A percentile compares a stretch with the other conserved stretches of the same genome.
Evolutionary conservation across 2,113 vertebrate species (phyloP).

Genomic region (Junco hyemalis): DNA sequence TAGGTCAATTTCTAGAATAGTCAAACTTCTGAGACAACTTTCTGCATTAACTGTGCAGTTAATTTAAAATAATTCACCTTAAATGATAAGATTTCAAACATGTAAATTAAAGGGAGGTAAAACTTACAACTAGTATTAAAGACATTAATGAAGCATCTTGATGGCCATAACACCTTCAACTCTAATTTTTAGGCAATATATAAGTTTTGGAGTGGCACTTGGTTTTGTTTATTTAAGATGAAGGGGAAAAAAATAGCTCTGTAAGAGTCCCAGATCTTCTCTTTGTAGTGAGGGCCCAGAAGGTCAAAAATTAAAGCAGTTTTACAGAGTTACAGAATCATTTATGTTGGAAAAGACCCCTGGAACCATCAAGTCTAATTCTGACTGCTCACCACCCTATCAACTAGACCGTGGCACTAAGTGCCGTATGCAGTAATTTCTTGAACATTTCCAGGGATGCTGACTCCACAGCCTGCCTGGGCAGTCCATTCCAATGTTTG

Average conservation of each 20-base stretch:
- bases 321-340: not conserved
- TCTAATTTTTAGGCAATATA: not conserved
- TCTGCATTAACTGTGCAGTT: not conserved
- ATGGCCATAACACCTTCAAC: not conserved
- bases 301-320: not conserved
- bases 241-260: not conserved
- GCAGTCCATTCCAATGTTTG: not conserved
- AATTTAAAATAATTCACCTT: not conserved
- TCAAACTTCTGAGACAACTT: not conserved
- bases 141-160: not conserved
- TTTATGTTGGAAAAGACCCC: not conserved
- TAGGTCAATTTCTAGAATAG: not conserved
- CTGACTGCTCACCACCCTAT: not conserved
- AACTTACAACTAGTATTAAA: not conserved
- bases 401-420: not conserved
- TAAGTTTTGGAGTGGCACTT: accelerated
- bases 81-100: not conserved
- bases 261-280: not conserved
- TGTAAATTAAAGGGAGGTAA: not conserved
- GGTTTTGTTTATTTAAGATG: not conserved
- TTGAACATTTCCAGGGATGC: not conserved
- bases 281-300: not conserved
- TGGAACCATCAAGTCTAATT: not conserved
- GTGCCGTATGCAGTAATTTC: not conserved
- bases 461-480: too few species aligned